These are phyloP conservation scores for Panonychus citri DNA, from an alignment of 1,140 invertebrate species.

Conservation along the genomic window DNA sequence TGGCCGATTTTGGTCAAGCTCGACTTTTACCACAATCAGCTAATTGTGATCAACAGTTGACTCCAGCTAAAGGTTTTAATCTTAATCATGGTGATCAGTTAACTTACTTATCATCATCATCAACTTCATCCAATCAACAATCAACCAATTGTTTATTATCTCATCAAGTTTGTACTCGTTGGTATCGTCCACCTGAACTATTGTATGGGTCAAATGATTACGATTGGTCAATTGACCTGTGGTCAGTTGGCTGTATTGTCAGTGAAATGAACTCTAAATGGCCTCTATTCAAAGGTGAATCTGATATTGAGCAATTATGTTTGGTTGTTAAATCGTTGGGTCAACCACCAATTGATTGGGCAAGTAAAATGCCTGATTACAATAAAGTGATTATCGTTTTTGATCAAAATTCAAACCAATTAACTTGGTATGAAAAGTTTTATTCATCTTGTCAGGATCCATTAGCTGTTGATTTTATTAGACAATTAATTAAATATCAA, in stretches of 20 bases:
- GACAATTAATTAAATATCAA: background rate
- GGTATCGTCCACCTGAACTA: constrained; percentile 89
- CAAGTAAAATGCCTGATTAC: constrained; percentile 63
- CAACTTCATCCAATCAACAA: constrained; percentile 13
- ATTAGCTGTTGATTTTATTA: background rate
- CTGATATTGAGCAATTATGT: constrained; percentile 88
- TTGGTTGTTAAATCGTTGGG: constrained; percentile 68
- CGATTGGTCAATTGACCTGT: constrained; percentile 56
- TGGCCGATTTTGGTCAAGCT: constrained; percentile 76
- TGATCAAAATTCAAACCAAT: background rate
- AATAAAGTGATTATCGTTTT: constrained; percentile 69
- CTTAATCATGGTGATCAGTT: too few relatives aligned
- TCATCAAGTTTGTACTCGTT: constrained; percentile 42
- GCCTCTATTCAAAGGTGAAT: constrained; percentile 69
- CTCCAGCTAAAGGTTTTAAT: too few relatives aligned
- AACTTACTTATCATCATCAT: too few relatives aligned
- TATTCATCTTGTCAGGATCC: background rate
- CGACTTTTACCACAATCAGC: too few relatives aligned
- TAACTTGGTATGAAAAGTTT: background rate
- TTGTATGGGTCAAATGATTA: constrained; percentile 77
- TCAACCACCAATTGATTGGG: constrained; percentile 55
- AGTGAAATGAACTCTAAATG: constrained; percentile 72
- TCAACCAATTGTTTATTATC: constrained; percentile 25
- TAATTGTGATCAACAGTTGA: too few relatives aligned
- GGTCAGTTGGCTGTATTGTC: constrained; percentile 77